Evolutionary conservation across 2,888 invertebrate species (phyloP), one percentile per base, ranked within the genome.

Genomic region (Coelopa pilipes): DNA sequence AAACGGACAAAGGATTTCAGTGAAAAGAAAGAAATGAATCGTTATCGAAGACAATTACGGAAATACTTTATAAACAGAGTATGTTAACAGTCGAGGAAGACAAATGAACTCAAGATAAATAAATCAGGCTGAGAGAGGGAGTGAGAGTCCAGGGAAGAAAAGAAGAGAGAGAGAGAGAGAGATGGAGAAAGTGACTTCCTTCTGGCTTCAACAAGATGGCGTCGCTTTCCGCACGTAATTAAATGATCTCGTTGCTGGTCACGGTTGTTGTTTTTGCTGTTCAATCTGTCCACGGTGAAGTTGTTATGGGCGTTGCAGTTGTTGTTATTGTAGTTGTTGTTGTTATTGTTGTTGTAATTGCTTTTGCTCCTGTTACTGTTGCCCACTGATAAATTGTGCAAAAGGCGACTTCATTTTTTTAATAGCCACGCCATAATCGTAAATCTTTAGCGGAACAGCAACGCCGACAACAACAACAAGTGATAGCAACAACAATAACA

Each of bases 31-130:
- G 7, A 34, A 34, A 34, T 34, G 2, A 34, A 34, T 34, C 34
- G 2, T 7, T 34, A 34, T n/a, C 34, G 34, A 34, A 34, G 2
- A 76, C 75, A 73, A 72, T 73, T 73, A 70, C 73, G 65, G 71
- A 75, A 57, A 57, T n/a, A n/a, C 13, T 53, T 17, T 57, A 57
- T 57, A 57, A 17, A 10, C 13, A 57, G 0, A 57, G n/a, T 19
- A 15, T 1, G 3, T 34, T 19, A 46, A 17, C 21, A 57, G 19
- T n/a, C 34, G 65, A 62, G 49, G 17, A 62, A 60, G 62, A 55
- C 24, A 63, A 17, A 13, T 10, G 4, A 4, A 45, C 63, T 17
- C 46, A 45, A 63, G 46, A 34, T 7, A 34, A 34, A 34, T 34
- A 34, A 34, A 34, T 34, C 7, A 34, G 1, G 46, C 45, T 15